Evolutionary conservation across 2,888 invertebrate genomes (phyloP).

Genomic region (Drosophila falleni): DNA sequence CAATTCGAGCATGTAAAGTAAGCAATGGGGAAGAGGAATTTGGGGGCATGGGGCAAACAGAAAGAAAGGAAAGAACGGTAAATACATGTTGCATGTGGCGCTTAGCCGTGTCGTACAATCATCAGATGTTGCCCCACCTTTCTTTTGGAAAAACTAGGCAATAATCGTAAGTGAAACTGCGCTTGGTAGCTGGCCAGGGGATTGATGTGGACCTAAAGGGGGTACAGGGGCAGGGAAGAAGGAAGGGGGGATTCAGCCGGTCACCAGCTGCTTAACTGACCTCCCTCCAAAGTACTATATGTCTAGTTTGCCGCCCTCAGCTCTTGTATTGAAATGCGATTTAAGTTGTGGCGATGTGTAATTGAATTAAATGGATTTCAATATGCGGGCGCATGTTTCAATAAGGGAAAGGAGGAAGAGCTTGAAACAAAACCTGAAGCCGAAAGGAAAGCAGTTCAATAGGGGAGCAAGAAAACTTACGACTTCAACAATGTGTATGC

Average conservation of each 20-base stretch:
- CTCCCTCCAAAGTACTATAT: constrained; percentile 14
- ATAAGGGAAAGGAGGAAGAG: constrained; percentile 5
- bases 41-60: neutral
- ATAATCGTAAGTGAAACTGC: constrained; percentile 79
- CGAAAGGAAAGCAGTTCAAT: constrained; percentile 1
- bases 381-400: constrained; percentile 77
- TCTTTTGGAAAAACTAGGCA: constrained; percentile 65
- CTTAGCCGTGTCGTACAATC: constrained; percentile 73
- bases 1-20: constrained; percentile 83
- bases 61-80: constrained; percentile 45
- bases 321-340: constrained; percentile 69
- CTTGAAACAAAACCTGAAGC: constrained; percentile 1
- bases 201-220: neutral
- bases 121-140: constrained; percentile 48
- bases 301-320: constrained; percentile 2
- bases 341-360: constrained; percentile 76
- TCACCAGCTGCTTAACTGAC: constrained; percentile 57
- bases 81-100: constrained; percentile 79
- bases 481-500: constrained; percentile 41
- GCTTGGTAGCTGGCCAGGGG: constrained; percentile 32
- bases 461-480: neutral
- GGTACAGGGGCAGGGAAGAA: neutral
- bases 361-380: constrained; percentile 80
- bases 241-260: constrained; percentile 16
- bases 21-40: constrained; percentile 3